Evolutionary conservation across 1,140 invertebrate genomes (phyloP).

Genomic region (Tribolium castaneum): DNA sequence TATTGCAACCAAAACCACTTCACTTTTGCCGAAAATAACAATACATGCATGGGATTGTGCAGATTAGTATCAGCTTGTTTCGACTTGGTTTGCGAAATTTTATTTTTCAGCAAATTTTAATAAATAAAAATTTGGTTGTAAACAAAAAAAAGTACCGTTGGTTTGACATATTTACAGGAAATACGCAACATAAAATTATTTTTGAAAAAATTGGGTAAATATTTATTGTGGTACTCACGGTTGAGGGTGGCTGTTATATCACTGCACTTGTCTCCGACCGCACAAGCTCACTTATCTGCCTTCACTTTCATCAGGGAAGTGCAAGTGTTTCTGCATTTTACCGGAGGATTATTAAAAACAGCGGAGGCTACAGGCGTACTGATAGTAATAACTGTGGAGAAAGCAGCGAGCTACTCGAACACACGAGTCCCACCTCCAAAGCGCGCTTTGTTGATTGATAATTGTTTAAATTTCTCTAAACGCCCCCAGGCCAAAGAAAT

Average conservation of each 20-base stretch:
- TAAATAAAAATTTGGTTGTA: neutral
- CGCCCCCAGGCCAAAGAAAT: neutral
- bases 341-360: slow-evolving; percentile 4
- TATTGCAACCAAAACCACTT: too few relatives aligned
- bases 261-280: neutral
- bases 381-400: slow-evolving; percentile 13
- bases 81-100: too few relatives aligned
- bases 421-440: slow-evolving; percentile 16
- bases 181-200: too few relatives aligned
- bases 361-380: slow-evolving; percentile 3
- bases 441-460: neutral
- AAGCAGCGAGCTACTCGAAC: neutral
- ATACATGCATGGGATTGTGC: too few relatives aligned
- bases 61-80: too few relatives aligned
- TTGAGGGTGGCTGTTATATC: neutral
- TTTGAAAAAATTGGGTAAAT: neutral
- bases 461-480: slow-evolving; percentile 20
- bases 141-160: too few relatives aligned
- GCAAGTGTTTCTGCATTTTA: slow-evolving; percentile 40
- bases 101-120: neutral
- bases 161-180: too few relatives aligned
- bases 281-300: slow-evolving; percentile 24
- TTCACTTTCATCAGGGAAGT: slow-evolving; percentile 44
- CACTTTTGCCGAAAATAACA: too few relatives aligned
- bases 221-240: neutral